phyloP scores from a whole-genome alignment of 2,113 vertebrate genomes.

The Propithecus coquereli region DNA sequence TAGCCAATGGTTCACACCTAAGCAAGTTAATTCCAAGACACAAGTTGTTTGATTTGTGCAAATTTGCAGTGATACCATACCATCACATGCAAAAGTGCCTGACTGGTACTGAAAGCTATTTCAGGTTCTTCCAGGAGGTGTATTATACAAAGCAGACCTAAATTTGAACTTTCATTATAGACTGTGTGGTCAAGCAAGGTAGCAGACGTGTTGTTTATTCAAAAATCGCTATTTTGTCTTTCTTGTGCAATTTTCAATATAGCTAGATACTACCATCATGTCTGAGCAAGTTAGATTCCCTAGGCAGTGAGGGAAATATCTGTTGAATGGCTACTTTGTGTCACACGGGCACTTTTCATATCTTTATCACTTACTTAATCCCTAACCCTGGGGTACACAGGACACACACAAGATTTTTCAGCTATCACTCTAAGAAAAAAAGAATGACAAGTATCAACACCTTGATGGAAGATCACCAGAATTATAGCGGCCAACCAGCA shows the following conservation, averaged over 20 bases:
- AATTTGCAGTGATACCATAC: neutral
- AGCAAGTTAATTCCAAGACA: neutral
- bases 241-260: neutral
- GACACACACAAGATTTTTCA: neutral
- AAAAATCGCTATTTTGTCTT: neutral
- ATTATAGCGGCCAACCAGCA: neutral
- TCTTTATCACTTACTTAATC: neutral
- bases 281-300: neutral
- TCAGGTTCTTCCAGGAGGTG: neutral
- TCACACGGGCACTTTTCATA: neutral
- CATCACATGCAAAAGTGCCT: neutral
- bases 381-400: neutral
- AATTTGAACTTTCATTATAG: neutral
- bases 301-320: neutral
- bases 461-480: neutral
- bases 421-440: neutral
- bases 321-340: neutral
- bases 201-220: neutral
- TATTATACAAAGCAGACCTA: neutral
- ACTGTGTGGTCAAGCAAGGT: neutral
- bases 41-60: neutral
- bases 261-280: neutral
- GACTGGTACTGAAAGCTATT: neutral
- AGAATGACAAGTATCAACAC: neutral
- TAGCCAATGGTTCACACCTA: neutral